phyloP scores from a whole-genome alignment of 2,113 vertebrate genomes.

The Podarcis cretensis region DNA sequence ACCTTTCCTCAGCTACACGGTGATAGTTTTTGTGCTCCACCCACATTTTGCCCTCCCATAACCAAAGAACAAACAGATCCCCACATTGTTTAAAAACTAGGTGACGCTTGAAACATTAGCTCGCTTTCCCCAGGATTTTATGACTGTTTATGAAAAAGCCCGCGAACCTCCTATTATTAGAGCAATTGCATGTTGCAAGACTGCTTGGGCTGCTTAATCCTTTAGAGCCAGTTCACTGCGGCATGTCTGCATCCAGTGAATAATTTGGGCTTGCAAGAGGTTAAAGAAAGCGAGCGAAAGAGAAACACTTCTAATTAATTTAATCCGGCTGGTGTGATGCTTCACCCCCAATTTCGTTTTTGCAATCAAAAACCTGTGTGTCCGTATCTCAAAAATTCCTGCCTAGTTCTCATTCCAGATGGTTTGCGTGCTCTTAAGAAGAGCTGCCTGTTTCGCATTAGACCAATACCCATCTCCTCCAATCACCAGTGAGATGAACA shows the following conservation, averaged over 20 bases:
- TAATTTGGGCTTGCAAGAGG: constrained; percentile 9
- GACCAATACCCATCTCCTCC: too few relatives aligned
- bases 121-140: too few relatives aligned
- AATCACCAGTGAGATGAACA: too few relatives aligned
- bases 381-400: not conserved
- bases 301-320: constrained; percentile 41
- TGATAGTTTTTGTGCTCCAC: not conserved
- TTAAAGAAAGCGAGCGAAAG: not conserved
- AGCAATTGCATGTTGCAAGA: not conserved
- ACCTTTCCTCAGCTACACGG: not conserved
- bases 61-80: not conserved
- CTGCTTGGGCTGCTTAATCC: not conserved
- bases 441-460: not conserved
- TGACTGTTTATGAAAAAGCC: not conserved
- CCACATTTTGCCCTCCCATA: not conserved
- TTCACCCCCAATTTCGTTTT: not conserved
- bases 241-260: constrained; percentile 39
- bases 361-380: not conserved
- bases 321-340: not conserved
- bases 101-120: not conserved
- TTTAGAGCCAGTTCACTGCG: not conserved
- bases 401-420: not conserved
- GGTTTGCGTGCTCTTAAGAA: not conserved
- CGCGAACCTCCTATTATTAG: not conserved
- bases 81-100: not conserved